These are phyloP conservation scores for Canis aureus DNA, from an alignment of 2,113 vertebrate species.

Conservation along the genomic window DNA sequence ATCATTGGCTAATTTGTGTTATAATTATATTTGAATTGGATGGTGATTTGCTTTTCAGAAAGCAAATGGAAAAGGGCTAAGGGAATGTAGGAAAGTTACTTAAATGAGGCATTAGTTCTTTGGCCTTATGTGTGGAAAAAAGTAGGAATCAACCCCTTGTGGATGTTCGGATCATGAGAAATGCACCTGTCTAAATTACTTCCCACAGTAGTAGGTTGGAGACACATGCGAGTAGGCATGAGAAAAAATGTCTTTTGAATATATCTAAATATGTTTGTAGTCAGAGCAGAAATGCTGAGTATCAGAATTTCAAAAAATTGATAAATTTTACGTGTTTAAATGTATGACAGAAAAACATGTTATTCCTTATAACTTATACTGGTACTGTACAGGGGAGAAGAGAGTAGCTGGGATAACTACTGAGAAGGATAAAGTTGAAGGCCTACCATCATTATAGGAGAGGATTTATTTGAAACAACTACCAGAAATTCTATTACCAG, in stretches of 20 bases:
- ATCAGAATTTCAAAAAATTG: neutral
- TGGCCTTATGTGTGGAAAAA: constrained; percentile 81
- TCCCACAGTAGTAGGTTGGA: neutral
- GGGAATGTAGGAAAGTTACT: constrained; percentile 80
- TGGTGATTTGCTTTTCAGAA: constrained; percentile 78
- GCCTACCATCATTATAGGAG: neutral
- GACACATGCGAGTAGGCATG: neutral
- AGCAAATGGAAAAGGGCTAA: constrained; percentile 76
- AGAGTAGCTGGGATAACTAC: neutral
- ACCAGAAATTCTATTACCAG: neutral
- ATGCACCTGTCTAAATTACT: constrained; percentile 71
- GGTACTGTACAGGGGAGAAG: neutral
- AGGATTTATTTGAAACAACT: neutral
- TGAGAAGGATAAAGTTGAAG: neutral
- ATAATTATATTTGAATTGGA: constrained; percentile 81
- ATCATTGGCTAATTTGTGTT: constrained; percentile 74
- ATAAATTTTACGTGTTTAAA: neutral
- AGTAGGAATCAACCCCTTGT: constrained; percentile 69
- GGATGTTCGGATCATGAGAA: constrained; percentile 71
- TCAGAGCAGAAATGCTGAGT: neutral
- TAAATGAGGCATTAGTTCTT: constrained; percentile 77
- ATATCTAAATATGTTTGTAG: neutral
- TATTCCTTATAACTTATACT: neutral
- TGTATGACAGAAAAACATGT: neutral
- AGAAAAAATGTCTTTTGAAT: neutral